Conservation (phyloP, 1,140 invertebrate species). For the Drosophila ohnishii region DNA sequence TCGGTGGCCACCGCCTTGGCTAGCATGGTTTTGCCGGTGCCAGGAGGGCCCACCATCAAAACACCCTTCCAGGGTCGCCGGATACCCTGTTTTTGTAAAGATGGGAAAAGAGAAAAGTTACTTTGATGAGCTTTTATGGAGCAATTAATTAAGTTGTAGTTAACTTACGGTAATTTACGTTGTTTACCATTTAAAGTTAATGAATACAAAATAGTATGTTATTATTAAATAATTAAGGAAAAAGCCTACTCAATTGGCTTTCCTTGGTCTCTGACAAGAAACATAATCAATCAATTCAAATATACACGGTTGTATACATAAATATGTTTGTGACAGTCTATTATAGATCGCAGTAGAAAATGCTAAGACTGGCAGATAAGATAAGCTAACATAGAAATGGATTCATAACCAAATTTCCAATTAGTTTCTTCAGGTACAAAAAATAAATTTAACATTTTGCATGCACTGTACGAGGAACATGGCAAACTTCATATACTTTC, state of each 20-base stretch:
- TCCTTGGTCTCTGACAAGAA: neutral
- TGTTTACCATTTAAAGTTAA: too few species aligned
- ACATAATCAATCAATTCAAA: slow-evolving; percentile 3
- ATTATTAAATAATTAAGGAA: neutral
- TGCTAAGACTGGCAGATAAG: slow-evolving; percentile 8
- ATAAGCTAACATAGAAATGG: slow-evolving; percentile 13
- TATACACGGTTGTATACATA: neutral
- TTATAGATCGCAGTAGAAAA: slow-evolving; percentile 10
- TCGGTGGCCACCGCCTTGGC: slow-evolving; percentile 99
- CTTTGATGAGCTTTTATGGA: neutral
- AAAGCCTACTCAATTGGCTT: neutral
- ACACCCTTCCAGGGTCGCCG: slow-evolving; percentile 92
- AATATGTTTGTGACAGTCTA: slow-evolving; percentile 13
- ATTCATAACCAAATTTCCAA: slow-evolving; percentile 8
- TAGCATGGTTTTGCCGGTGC: slow-evolving; percentile 99
- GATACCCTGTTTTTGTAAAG: slow-evolving; percentile 88
- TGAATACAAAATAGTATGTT: too few species aligned
- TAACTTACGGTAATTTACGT: neutral
- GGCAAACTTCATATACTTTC: too few species aligned
- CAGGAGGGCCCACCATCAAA: slow-evolving; percentile 90
- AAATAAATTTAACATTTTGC: neutral
- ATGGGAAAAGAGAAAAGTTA: neutral
- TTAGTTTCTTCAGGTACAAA: neutral
- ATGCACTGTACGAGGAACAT: neutral
- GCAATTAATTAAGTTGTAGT: neutral